These are phyloP conservation scores for Lepidothrix coronata DNA, from an alignment of 2,113 vertebrate genomes.

Conservation along the genomic window DNA sequence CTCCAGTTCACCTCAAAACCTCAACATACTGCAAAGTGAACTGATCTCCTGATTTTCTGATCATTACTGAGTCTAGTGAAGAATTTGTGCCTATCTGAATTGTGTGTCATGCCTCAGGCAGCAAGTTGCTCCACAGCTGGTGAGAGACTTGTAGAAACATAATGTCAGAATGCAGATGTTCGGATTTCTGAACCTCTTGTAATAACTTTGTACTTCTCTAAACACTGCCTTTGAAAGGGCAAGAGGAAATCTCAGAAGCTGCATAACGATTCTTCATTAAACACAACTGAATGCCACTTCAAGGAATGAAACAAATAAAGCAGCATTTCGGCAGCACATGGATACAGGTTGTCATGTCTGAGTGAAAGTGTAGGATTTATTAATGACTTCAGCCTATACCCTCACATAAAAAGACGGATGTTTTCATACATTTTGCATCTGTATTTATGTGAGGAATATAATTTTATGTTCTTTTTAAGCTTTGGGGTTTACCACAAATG, in stretches of 20 bases:
- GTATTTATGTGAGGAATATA: neutral
- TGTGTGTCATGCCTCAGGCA: neutral
- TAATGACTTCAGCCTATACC: neutral
- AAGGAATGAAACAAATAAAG: neutral
- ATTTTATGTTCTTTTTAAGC: neutral
- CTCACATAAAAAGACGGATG: neutral
- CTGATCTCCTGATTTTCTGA: neutral
- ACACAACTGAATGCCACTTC: neutral
- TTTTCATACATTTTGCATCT: neutral
- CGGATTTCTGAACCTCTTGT: neutral
- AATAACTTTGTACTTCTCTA: neutral
- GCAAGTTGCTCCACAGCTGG: neutral
- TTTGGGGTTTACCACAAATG: neutral
- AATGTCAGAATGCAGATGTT: neutral
- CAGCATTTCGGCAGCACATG: neutral
- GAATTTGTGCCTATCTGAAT: neutral
- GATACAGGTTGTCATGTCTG: neutral
- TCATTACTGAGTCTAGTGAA: neutral
- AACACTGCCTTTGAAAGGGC: neutral
- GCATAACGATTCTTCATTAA: neutral
- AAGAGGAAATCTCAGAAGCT: neutral
- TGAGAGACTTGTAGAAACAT: neutral
- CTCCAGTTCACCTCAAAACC: neutral
- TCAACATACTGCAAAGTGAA: neutral
- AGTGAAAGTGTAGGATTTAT: neutral